These are phyloP conservation scores for Hoplodrina blanda DNA, from an alignment of 2,888 invertebrate genomes.

Conservation along the genomic window DNA sequence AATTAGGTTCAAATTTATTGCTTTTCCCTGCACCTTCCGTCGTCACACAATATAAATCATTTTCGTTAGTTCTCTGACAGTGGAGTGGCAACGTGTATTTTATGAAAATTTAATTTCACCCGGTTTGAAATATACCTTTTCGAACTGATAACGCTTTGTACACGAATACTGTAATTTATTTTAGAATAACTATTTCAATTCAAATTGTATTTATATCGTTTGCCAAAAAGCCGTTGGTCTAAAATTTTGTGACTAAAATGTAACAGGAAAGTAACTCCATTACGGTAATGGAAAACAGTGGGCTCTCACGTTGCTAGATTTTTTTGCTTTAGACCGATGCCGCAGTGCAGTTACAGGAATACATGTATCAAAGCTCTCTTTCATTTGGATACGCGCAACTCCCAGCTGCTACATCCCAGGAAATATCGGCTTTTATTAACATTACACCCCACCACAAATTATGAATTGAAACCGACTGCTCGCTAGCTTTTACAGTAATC, in stretches of 20 bases:
- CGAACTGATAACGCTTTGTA: constrained; percentile 50
- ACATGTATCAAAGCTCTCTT: constrained; percentile 87
- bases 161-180: constrained; percentile 56
- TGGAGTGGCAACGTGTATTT: constrained; percentile 65
- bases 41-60: constrained; percentile 76
- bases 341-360: constrained; percentile 87
- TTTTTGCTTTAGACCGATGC: constrained; percentile 80
- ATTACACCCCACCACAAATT: constrained; percentile 78
- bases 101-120: constrained; percentile 68
- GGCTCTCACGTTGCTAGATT: constrained; percentile 79
- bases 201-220: constrained; percentile 56
- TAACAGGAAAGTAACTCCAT: constrained; percentile 85
- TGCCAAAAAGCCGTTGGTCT: constrained; percentile 59
- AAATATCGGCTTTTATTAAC: constrained; percentile 83
- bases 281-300: constrained; percentile 88
- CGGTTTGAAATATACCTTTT: constrained; percentile 61
- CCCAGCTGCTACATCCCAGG: constrained; percentile 73
- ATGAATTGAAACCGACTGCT: constrained; percentile 70
- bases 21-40: constrained; percentile 77
- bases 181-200: constrained; percentile 56
- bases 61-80: constrained; percentile 73
- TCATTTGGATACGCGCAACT: constrained; percentile 80
- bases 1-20: constrained; percentile 86
- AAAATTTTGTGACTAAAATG: constrained; percentile 80
- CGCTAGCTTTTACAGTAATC: constrained; percentile 67